phyloP scores from a whole-genome alignment of 2,888 invertebrate genomes.

The Drosophila rellima region DNA sequence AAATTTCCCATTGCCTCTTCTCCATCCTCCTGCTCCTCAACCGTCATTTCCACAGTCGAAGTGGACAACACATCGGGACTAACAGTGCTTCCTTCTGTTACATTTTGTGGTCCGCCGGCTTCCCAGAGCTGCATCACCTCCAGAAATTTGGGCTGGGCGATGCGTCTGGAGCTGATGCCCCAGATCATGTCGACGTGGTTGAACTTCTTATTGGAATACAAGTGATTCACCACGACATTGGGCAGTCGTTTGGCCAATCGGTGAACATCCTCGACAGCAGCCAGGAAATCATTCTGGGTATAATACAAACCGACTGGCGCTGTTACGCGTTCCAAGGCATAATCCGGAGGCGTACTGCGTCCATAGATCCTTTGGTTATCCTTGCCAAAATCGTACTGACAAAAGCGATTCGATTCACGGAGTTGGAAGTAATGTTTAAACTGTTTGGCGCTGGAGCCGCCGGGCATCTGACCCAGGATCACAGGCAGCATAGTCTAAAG shows the following conservation, averaged over 20 bases:
- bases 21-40: not conserved
- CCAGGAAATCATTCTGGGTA: constrained; percentile 87
- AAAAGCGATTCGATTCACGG: constrained; percentile 77
- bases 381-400: constrained; percentile 86
- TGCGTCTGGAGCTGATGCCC: constrained; percentile 57
- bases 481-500: constrained; percentile 87
- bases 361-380: constrained; percentile 87
- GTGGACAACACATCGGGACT: not conserved
- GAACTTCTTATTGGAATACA: constrained; percentile 69
- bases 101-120: constrained; percentile 8
- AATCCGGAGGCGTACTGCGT: constrained; percentile 85
- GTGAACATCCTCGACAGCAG: constrained; percentile 84
- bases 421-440: constrained; percentile 87
- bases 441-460: constrained; percentile 87
- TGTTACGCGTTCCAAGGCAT: constrained; percentile 85
- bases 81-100: not conserved
- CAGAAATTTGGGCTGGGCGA: constrained; percentile 66
- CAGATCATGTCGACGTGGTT: constrained; percentile 78
- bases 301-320: constrained; percentile 87
- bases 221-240: constrained; percentile 66
- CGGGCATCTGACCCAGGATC: constrained; percentile 88
- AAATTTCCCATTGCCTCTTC: not conserved
- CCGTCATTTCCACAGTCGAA: not conserved
- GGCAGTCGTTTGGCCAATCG: constrained; percentile 66
- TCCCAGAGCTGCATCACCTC: constrained; percentile 50